Conservation (phyloP, 2,113 vertebrate genomes). For the Lagopus leucura region DNA sequence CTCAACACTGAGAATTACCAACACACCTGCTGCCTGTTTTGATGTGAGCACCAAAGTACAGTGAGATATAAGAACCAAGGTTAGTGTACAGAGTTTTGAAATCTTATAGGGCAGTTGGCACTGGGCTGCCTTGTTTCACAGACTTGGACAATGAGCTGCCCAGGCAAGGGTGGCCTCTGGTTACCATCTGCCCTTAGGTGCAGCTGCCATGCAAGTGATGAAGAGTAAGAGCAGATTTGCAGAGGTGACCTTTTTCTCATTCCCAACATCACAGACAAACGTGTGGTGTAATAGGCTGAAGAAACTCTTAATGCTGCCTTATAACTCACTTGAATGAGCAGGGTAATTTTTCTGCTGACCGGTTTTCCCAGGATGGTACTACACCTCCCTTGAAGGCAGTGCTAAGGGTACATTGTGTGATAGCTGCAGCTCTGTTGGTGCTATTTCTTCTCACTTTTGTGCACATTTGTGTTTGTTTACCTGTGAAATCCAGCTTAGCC, state of each 20-base stretch:
- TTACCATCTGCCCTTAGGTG: background rate
- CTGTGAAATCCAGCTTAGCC: background rate
- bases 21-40: slow-evolving; percentile 70
- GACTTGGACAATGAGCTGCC: background rate
- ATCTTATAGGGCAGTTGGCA: background rate
- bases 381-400: background rate
- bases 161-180: background rate
- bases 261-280: background rate
- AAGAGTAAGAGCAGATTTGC: background rate
- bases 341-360: background rate
- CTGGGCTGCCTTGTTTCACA: background rate
- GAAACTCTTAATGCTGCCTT: background rate
- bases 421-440: background rate
- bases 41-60: slow-evolving; percentile 78
- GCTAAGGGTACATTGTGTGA: background rate
- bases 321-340: background rate
- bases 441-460: rapidly evolving
- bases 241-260: background rate
- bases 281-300: rapidly evolving
- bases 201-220: background rate
- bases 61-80: background rate
- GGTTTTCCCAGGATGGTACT: background rate
- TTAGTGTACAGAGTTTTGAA: background rate
- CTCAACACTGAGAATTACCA: slow-evolving; percentile 73
- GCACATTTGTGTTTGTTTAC: rapidly evolving